phyloP scores from a whole-genome alignment of 2,888 invertebrate species.

The Archips xylosteana region DNA sequence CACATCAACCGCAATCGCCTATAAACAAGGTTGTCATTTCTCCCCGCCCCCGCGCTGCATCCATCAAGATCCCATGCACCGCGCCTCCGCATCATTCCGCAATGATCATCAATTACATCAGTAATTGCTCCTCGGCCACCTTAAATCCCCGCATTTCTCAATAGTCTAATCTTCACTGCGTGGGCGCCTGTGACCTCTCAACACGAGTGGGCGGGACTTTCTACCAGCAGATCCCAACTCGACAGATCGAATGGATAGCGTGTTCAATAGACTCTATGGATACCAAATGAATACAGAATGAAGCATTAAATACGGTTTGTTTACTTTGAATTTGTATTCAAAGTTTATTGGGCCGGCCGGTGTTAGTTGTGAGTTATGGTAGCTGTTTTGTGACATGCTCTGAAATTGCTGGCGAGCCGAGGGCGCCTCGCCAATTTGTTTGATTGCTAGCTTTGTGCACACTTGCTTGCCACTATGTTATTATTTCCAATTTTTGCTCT shows the following conservation, averaged over 20 bases:
- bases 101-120: conserved; percentile 70
- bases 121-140: conserved; percentile 68
- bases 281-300: conserved; percentile 38
- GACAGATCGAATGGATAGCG: conserved; percentile 53
- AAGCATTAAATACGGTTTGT: conserved; percentile 39
- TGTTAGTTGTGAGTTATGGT: conserved; percentile 20
- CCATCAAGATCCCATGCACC: conserved; percentile 26
- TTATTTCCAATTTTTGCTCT: conserved; percentile 18
- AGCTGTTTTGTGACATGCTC: conserved; percentile 27
- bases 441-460: conserved; percentile 20
- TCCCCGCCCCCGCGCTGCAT: conserved; percentile 35
- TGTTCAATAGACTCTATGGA: conserved; percentile 33
- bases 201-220: conserved; percentile 76
- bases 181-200: conserved; percentile 77
- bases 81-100: conserved; percentile 64
- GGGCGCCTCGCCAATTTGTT: conserved; percentile 12
- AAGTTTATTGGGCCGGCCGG: conserved; percentile 18
- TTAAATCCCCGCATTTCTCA: conserved; percentile 63
- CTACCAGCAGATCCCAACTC: conserved; percentile 62
- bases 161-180: conserved; percentile 57
- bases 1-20: conserved; percentile 22
- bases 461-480: conserved; percentile 17
- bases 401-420: conserved; percentile 11
- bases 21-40: conserved; percentile 33
- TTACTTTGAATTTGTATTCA: conserved; percentile 37